Evolutionary conservation across 2,888 invertebrate genomes (phyloP).

Genomic region (Cryptocephalus primarius): DNA sequence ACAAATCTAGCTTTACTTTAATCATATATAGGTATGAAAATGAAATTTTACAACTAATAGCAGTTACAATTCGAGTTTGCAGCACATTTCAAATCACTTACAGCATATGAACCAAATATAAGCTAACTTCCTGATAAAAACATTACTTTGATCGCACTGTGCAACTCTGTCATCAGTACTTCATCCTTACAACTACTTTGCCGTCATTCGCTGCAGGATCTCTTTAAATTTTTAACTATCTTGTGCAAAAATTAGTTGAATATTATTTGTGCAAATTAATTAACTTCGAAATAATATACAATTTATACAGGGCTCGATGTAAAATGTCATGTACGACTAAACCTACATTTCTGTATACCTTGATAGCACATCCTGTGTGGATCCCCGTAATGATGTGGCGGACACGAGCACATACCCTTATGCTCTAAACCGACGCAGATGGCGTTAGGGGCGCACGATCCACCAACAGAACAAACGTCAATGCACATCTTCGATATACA

Average conservation of each 20-base stretch:
- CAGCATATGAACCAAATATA: too few relatives aligned
- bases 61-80: too few relatives aligned
- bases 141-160: too few relatives aligned
- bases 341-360: slow-evolving; percentile 41
- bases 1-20: too few relatives aligned
- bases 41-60: too few relatives aligned
- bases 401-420: slow-evolving; percentile 52
- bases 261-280: slow-evolving; percentile 7
- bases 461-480: slow-evolving; percentile 47
- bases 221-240: too few relatives aligned
- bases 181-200: too few relatives aligned
- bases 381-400: slow-evolving; percentile 41
- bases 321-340: slow-evolving; percentile 7
- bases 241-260: slow-evolving; percentile 18
- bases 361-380: slow-evolving; percentile 46
- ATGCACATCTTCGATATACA: slow-evolving; percentile 54
- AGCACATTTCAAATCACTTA: too few relatives aligned
- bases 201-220: too few relatives aligned
- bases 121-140: too few relatives aligned
- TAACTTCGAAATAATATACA: neutral
- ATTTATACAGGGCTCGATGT: slow-evolving; percentile 4
- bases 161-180: too few relatives aligned
- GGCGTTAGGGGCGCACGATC: slow-evolving; percentile 47
- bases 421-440: slow-evolving; percentile 53
- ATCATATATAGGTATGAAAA: too few relatives aligned